Evolutionary conservation across 92 coral and sea anemone species (phyloP).

Genomic region (Pocillopora grandis): DNA sequence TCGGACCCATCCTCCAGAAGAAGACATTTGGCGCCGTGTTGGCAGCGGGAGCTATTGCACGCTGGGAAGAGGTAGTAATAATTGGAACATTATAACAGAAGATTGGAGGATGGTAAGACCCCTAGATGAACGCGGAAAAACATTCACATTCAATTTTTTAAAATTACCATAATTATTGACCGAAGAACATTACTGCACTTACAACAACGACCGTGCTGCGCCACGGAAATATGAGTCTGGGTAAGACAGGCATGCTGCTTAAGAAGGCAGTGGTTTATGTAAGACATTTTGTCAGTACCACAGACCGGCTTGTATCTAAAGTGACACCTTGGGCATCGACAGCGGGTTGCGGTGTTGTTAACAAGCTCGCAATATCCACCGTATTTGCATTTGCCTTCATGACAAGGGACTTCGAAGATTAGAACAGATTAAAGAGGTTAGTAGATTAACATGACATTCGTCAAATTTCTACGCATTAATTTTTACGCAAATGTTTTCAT

Average conservation of each 20-base stretch:
- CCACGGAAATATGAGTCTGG: constrained; percentile 53
- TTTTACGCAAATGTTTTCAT: no score
- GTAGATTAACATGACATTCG: neutral
- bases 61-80: constrained; percentile 40
- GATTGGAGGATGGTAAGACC: neutral
- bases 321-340: constrained; percentile 75
- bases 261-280: constrained; percentile 80
- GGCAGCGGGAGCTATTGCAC: constrained; percentile 68
- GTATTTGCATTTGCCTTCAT: constrained; percentile 66
- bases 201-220: constrained; percentile 82
- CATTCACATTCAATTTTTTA: no score
- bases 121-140: neutral
- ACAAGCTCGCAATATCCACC: constrained; percentile 75
- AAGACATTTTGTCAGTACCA: constrained; percentile 79
- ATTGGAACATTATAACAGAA: neutral
- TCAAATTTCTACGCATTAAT: no score
- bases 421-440: constrained; percentile 1
- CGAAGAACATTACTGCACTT: constrained; percentile 38
- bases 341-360: constrained; percentile 67
- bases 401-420: constrained; percentile 74
- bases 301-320: constrained; percentile 87
- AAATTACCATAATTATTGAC: neutral
- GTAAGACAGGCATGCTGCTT: constrained; percentile 70
- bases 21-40: constrained; percentile 77
- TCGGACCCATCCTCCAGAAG: constrained; percentile 81